These are phyloP conservation scores for Butorides virescens DNA, from an alignment of 2,113 vertebrate species.

Conservation along the genomic window DNA sequence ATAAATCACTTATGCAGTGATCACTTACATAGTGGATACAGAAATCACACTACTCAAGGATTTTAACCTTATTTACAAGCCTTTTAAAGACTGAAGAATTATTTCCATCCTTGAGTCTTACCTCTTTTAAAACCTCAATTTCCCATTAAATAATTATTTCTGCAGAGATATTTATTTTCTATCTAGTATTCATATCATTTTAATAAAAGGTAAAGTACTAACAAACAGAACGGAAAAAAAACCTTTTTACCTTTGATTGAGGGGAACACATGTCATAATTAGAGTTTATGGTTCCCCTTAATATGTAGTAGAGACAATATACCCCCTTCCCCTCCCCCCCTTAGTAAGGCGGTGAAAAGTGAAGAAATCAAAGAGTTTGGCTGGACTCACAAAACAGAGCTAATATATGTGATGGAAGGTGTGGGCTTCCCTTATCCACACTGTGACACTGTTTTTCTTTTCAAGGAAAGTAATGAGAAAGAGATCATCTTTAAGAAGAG, in stretches of 20 bases:
- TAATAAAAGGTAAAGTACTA: neutral
- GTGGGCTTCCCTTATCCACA: neutral
- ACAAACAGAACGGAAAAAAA: neutral
- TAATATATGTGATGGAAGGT: neutral
- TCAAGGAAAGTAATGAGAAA: neutral
- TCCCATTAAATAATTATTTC: neutral
- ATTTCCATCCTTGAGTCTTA: neutral
- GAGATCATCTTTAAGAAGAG: neutral
- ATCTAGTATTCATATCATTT: neutral
- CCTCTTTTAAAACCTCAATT: neutral
- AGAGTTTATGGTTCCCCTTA: neutral
- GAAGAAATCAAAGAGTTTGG: neutral
- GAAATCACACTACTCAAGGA: neutral
- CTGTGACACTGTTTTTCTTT: neutral
- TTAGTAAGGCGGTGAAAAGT: neutral
- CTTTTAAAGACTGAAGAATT: neutral
- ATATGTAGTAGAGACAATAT: neutral
- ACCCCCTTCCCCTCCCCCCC: rapidly evolving
- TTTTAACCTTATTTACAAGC: neutral
- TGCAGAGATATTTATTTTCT: neutral
- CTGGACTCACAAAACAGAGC: neutral
- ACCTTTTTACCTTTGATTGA: neutral
- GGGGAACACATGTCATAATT: neutral
- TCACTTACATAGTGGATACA: neutral
- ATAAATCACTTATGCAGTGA: too few species aligned